Base-by-base conservation (phyloP, 2,113 vertebrate genomes). In the Coreoperca whiteheadi region DNA sequence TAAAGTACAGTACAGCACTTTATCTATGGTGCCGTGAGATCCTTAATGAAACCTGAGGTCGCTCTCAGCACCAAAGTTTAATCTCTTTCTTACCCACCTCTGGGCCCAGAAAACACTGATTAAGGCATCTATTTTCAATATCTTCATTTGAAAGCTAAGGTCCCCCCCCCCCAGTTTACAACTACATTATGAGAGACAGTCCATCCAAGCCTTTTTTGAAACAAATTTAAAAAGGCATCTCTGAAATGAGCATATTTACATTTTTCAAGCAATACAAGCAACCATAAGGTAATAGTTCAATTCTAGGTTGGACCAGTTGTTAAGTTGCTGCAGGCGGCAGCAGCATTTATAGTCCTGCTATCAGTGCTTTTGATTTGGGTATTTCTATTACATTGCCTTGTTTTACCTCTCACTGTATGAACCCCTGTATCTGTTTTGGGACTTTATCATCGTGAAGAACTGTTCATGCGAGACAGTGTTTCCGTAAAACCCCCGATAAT, bases 1-100 rank as follows among this genome's bases (percentile, higher is more conserved):
- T 80, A 54, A 82, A 86, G 75, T 90, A 88, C 86, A 89, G 84
- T 76, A 82, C 88, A 83, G 85, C 74, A 87, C 87, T 86, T 91
- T 90, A 92, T 93, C 90, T 92, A 75, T 88, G 79, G 78, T 86
- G 88, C 77, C 56, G 73, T 89, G 88, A 88, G 83, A 88, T 92
- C 72, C 90, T 88, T 90, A 86, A 88, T 93, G 92, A 91, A 94
- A 94, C 89, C 87, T 74, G 90, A 94, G 89, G 83, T 92, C 37
- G 57, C 53, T 70, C n/a, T 43, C 28, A 81, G 70, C 78, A 50
- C 34, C 51, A 15, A 30, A 18, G 61, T 89, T 50, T 89, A 89
- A 90, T 90, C 74, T 82, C 71, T 63, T 43, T 68, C 46, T 76
- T 76, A 79, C 41, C 53, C 64, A 78, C 21, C 74, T 56, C 65